Percentiles rank a stretch among this genome's conserved stretches.
phyloP scores from a whole-genome alignment of 2,888 invertebrate genomes.

The Plagodis pulveraria region DNA sequence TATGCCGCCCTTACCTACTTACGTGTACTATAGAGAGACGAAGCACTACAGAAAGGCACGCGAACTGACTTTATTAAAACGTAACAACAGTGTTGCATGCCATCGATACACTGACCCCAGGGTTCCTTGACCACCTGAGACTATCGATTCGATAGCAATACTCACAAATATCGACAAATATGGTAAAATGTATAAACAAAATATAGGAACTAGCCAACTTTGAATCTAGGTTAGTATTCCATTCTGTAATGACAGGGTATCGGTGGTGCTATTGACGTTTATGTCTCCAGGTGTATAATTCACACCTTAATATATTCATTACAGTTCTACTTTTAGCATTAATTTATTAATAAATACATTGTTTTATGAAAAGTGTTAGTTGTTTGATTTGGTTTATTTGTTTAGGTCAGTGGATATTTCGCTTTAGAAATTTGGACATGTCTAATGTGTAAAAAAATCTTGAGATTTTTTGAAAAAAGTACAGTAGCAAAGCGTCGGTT shows the following conservation, averaged over 20 bases:
- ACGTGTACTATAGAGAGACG: not conserved
- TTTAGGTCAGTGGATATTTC: too few species aligned
- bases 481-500: too few species aligned
- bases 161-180: slow-evolving; percentile 21
- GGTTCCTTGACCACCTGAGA: slow-evolving; percentile 23
- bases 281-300: not conserved
- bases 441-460: too few species aligned
- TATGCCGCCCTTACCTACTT: not conserved
- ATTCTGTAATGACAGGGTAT: slow-evolving; percentile 3
- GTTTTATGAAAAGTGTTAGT: too few species aligned
- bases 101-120: slow-evolving; percentile 25
- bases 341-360: too few species aligned
- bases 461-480: too few species aligned
- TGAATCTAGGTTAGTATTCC: slow-evolving; percentile 15
- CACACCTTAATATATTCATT: not conserved
- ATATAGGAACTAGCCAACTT: slow-evolving; percentile 6
- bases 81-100: slow-evolving; percentile 8
- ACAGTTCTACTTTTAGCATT: too few species aligned
- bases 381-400: too few species aligned
- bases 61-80: slow-evolving; percentile 1
- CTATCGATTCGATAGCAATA: slow-evolving; percentile 27
- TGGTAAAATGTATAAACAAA: slow-evolving; percentile 1
- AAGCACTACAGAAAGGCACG: not conserved
- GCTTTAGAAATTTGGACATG: too few species aligned
- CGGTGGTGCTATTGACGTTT: not conserved